Conservation (phyloP, 2,797 vertebrate genomes). For the Knipowitschia caucasica region DNA sequence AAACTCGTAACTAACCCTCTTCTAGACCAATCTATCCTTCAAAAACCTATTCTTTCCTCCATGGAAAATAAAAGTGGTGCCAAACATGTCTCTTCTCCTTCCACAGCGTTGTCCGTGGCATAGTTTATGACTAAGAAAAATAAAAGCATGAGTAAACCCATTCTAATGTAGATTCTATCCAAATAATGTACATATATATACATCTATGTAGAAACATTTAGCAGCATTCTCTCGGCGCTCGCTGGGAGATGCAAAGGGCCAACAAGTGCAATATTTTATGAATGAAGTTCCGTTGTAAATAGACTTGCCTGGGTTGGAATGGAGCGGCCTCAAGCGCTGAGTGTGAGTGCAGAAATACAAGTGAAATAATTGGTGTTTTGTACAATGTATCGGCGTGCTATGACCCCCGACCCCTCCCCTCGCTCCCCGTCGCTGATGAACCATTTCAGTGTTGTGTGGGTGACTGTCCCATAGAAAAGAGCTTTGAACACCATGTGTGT, state of each 20-base stretch:
- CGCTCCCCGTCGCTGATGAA: conserved; percentile 66
- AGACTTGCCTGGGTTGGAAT: conserved; percentile 71
- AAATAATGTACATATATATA: conserved; percentile 62
- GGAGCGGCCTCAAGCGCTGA: conserved; percentile 32
- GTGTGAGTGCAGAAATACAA: conserved; percentile 6
- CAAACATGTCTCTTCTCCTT: conserved; percentile 52
- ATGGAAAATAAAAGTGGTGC: conserved; percentile 44
- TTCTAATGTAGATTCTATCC: conserved; percentile 74
- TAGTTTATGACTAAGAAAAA: conserved; percentile 58
- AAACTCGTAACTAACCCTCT: background rate
- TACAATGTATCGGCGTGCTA: conserved; percentile 68
- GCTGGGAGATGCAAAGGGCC: conserved; percentile 92
- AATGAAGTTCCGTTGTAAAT: conserved; percentile 92
- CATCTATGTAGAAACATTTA: conserved; percentile 71
- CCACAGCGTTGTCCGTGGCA: conserved; percentile 68
- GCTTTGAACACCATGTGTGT: conserved; percentile 37
- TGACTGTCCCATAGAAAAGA: conserved; percentile 44
- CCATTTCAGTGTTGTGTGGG: conserved; percentile 67
- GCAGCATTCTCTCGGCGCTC: conserved; percentile 78
- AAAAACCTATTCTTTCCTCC: conserved; percentile 26
- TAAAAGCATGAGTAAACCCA: conserved; percentile 69
- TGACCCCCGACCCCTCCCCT: conserved; percentile 69
- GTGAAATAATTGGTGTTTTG: conserved; percentile 59
- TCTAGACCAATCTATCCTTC: conserved; percentile 15
- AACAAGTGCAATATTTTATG: conserved; percentile 99